These are phyloP conservation scores for Idaea straminata DNA, from an alignment of 2,888 invertebrate species.

Conservation along the genomic window DNA sequence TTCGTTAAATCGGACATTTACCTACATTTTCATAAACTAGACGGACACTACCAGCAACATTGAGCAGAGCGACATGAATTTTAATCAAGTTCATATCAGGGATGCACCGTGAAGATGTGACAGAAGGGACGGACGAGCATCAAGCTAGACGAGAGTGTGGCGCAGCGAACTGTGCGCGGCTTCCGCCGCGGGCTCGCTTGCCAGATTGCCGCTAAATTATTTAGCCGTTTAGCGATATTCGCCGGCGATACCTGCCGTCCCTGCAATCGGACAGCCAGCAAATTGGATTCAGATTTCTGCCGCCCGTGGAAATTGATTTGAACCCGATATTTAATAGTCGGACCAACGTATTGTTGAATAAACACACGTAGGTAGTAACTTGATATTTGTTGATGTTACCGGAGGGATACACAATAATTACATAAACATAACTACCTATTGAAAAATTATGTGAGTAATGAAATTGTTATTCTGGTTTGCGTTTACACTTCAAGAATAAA, in stretches of 20 bases:
- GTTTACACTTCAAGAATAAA: no score
- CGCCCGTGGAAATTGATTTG: conserved; percentile 74
- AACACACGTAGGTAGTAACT: conserved; percentile 18
- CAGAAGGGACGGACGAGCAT: conserved; percentile 22
- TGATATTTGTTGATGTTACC: conserved; percentile 14
- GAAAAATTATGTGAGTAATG: neutral
- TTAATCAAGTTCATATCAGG: conserved; percentile 14
- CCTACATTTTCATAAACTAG: conserved; percentile 5
- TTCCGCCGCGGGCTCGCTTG: conserved; percentile 38
- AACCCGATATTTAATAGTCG: conserved; percentile 72
- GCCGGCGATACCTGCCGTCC: conserved; percentile 67
- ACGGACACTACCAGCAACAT: neutral
- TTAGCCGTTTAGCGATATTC: conserved; percentile 79
- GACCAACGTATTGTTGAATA: conserved; percentile 44
- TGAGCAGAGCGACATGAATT: conserved; percentile 8
- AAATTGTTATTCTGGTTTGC: neutral
- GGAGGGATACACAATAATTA: conserved; percentile 1
- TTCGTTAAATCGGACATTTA: neutral
- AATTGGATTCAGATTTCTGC: conserved; percentile 79
- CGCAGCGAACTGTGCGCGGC: conserved; percentile 22
- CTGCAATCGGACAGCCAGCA: conserved; percentile 75
- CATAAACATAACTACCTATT: neutral
- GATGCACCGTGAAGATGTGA: conserved; percentile 30
- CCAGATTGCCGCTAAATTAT: conserved; percentile 77
- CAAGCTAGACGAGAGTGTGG: conserved; percentile 23